Conservation (phyloP, 2,113 vertebrate genomes). For the Scolopax mira region DNA sequence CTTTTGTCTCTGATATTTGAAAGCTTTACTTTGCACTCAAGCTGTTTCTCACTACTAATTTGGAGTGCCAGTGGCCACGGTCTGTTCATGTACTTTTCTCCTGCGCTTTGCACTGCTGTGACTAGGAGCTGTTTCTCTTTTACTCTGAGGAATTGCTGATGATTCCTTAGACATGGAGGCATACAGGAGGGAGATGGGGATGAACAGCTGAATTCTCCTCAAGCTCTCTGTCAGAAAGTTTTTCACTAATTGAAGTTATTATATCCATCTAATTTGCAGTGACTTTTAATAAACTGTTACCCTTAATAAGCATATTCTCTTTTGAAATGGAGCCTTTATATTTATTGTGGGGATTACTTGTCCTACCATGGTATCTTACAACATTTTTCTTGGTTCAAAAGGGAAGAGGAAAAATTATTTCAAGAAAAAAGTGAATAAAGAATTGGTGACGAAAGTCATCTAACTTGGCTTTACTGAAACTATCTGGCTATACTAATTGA, state of each 20-base stretch:
- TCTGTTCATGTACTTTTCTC: background rate
- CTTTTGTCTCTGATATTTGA: background rate
- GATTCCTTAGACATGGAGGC: background rate
- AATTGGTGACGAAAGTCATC: background rate
- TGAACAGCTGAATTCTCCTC: background rate
- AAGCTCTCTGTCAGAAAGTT: conserved; percentile 26
- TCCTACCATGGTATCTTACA: background rate
- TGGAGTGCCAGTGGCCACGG: background rate
- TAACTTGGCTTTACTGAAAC: background rate
- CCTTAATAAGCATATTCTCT: conserved; percentile 28
- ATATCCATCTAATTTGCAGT: conserved; percentile 29
- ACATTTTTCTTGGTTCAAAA: conserved; percentile 15
- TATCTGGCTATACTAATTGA: background rate
- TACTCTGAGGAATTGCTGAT: background rate
- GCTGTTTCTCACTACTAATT: background rate
- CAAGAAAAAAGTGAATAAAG: background rate
- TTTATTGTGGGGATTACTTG: conserved; percentile 32
- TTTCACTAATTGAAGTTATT: conserved; percentile 58
- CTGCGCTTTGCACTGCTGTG: background rate
- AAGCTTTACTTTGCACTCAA: background rate
- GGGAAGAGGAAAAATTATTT: background rate
- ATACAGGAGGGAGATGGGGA: background rate
- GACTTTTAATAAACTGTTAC: conserved; percentile 52
- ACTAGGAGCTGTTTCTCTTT: background rate
- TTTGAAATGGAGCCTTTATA: conserved; percentile 19